Evolutionary conservation across 2,888 invertebrate species (phyloP).

Genomic region (Drepanosiphum platanoidis): DNA sequence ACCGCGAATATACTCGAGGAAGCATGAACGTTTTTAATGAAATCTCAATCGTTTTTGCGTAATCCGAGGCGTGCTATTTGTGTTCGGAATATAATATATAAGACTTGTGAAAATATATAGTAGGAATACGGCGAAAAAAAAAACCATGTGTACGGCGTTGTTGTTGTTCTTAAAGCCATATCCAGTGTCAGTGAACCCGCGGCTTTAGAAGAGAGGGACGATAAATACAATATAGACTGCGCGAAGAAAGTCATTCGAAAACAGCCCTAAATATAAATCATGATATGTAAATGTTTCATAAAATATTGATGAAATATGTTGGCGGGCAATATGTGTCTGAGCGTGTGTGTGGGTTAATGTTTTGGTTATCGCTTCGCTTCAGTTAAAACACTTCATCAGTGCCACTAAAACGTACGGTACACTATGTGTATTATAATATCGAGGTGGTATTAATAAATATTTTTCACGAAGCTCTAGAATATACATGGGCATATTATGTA

Average conservation of each 20-base stretch:
- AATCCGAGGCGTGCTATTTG: too few species aligned
- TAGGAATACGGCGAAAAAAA: too few species aligned
- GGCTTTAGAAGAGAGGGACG: background rate
- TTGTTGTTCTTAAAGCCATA: background rate
- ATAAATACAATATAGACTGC: background rate
- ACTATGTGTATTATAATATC: too few species aligned
- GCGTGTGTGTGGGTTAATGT: background rate
- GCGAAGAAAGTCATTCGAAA: background rate
- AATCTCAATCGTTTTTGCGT: too few species aligned
- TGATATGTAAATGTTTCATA: background rate
- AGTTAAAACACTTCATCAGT: background rate
- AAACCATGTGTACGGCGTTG: background rate
- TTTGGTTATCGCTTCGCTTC: background rate
- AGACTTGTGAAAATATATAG: too few species aligned
- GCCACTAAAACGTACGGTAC: too few species aligned
- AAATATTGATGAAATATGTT: background rate
- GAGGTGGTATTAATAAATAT: background rate
- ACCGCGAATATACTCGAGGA: too few species aligned
- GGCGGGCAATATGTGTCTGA: too few species aligned
- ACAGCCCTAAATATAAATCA: constrained; percentile 9
- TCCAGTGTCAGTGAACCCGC: background rate
- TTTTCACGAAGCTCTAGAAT: background rate
- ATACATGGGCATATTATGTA: background rate
- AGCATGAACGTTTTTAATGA: too few species aligned
- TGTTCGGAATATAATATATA: too few species aligned